These are phyloP conservation scores for Dascillus cervinus DNA, from an alignment of 2,888 invertebrate species.

Conservation along the genomic window DNA sequence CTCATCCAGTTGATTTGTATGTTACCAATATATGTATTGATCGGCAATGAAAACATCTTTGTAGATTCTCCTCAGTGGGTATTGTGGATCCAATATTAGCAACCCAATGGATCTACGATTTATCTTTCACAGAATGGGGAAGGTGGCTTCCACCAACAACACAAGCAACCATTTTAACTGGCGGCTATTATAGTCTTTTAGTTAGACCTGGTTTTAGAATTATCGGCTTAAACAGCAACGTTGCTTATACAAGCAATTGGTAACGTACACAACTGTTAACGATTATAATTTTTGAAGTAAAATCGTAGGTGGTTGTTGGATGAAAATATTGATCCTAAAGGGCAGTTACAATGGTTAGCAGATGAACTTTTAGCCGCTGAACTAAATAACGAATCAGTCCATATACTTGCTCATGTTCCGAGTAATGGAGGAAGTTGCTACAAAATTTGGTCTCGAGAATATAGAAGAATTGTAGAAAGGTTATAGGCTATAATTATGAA, in stretches of 20 bases:
- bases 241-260: constrained; percentile 68
- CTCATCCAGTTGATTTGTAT: constrained; percentile 74
- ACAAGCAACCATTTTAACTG: constrained; percentile 50
- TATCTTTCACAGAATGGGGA: constrained; percentile 61
- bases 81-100: constrained; percentile 34
- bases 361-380: constrained; percentile 67
- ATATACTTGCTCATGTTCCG: constrained; percentile 78
- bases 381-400: constrained; percentile 60
- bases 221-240: constrained; percentile 73
- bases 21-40: constrained; percentile 25
- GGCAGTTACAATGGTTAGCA: constrained; percentile 74
- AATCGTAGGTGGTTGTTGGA: constrained; percentile 29
- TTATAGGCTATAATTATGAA: too few relatives aligned
- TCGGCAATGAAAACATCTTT: constrained; percentile 1
- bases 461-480: constrained; percentile 41
- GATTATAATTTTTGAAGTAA: too few relatives aligned
- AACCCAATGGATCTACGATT: constrained; percentile 69
- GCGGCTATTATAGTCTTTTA: constrained; percentile 70
- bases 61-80: constrained; percentile 27
- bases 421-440: constrained; percentile 57
- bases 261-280: too few relatives aligned
- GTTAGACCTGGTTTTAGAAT: constrained; percentile 63
- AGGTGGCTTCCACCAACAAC: constrained; percentile 60
- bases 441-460: constrained; percentile 62
- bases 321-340: constrained; percentile 60